Conservation (phyloP, 1,140 invertebrate genomes). For the Mamestra configurata region DNA sequence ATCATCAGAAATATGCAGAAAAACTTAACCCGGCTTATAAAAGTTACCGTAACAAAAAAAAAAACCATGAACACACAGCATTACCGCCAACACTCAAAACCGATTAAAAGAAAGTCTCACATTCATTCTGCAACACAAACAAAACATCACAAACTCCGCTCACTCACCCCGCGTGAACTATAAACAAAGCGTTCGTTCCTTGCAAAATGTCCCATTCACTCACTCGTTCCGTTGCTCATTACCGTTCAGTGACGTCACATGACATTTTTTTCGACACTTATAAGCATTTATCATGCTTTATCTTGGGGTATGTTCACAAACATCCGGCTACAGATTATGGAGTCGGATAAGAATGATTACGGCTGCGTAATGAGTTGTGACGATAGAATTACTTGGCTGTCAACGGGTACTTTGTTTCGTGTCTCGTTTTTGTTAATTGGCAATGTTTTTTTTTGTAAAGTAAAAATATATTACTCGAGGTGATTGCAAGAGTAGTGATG, state of each 20-base stretch:
- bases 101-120: conserved; percentile 3
- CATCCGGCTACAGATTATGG: conserved; percentile 49
- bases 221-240: conserved; percentile 52
- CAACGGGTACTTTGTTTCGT: not conserved
- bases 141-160: conserved; percentile 12
- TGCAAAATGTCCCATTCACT: conserved; percentile 9
- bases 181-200: conserved; percentile 26
- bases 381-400: conserved; percentile 28
- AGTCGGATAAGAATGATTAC: conserved; percentile 45
- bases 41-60: not conserved
- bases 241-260: conserved; percentile 29
- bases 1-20: no score
- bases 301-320: conserved; percentile 45
- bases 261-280: conserved; percentile 57
- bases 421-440: no score
- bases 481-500: no score
- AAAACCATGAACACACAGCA: not conserved
- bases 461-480: no score
- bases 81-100: conserved; percentile 1
- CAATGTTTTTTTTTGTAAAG: no score
- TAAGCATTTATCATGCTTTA: conserved; percentile 56
- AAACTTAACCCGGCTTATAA: not conserved
- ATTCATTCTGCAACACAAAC: not conserved
- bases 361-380: conserved; percentile 44
- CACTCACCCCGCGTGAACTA: not conserved